Base-by-base conservation (phyloP, 2,113 vertebrate genomes). In the Choloepus hoffmanni region DNA sequence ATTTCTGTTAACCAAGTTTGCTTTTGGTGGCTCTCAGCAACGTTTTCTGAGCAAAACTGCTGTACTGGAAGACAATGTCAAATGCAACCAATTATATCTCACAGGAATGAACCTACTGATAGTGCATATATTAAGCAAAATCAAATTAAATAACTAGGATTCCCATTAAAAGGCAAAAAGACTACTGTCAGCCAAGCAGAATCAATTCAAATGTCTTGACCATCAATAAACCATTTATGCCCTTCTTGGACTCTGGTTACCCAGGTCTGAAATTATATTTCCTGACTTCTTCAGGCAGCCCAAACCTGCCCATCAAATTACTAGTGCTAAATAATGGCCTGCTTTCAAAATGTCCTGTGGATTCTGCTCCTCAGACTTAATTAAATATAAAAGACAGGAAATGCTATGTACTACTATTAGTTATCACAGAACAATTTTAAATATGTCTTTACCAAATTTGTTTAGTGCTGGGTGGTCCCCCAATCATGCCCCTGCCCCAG, bases 111-210 rank as follows among this genome's bases (percentile, higher is more conserved):
- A 89, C 23, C n/a, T 68, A 92, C 53, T 65, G 48, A 94, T 65
- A 87, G 10, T 21, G 30, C 24, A 94, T 92, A 88, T 85, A 95
- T 97, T 93, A 97, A 95, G 53, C 26, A 87, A 95, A 92, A 97
- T 94, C 95, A 92, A 94, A 96, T 95, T 74, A 96, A 95, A 96
- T 92, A 95, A 95, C 90, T 68, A 92, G 68, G 95, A 88, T 79
- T 91, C 24, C 45, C 68, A 89, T 83, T 58, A 87, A 96, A 85
- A 92, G 77, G 33, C 53, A 94, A 96, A 96, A 92, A 76, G 58
- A 85, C 79, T 82, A 62, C 28, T 9, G 28, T 88, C 82, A 94
- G 55, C 85, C 94, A 45, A 18, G 18, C 36, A 96, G 36, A 95
- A 96, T 90, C 53, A 78, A 94, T 60, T 96, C 77, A 89, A 96